Base-by-base conservation (phyloP, 1,140 invertebrate genomes). In the Tetragnatha versicolor region DNA sequence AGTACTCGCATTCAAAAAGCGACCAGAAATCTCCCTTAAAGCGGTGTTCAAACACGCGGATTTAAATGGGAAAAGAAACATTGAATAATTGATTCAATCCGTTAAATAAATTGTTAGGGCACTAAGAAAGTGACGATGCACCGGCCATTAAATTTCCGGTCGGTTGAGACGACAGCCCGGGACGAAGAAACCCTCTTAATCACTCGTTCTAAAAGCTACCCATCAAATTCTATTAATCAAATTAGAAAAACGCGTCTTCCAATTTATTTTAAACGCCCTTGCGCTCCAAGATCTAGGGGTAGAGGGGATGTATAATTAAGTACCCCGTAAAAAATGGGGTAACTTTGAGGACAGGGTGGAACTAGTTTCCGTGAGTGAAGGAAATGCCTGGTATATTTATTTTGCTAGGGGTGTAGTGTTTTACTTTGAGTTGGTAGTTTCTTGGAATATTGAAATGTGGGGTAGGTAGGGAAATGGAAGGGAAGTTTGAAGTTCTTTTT, bases 41-140 rank as follows among this genome's bases (percentile, higher is more conserved):
- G 42, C 42, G 42, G 42, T n/a, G n/a, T n/a, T n/a, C n/a, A n/a
- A n/a, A 45, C 10, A 45, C 10, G 10, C 42, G 10, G 10, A 12
- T 45, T n/a, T n/a, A n/a, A 12, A 12, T 45, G 42, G 10, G 10
- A 45, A 12, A 39, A 12, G 22, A 22, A 63, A 39, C 25, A 2
- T 39, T 37, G 4, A 63, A 22, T 3, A 63, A 25, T 22, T 63
- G 27, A 58, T 63, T 37, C 37, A 63, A 22, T 42, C 27, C 60
- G 7, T 63, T 42, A 63, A 63, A 37, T 42, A 39, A 63, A 63
- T 63, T 9, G 37, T 63, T 42, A 22, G 60, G 17, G 20, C 22
- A 17, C 25, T 10, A 20, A 37, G 22, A 61, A 2, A 29, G 9
- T 61, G 22, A 22, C 25, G 2, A 2, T 61, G 6, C n/a, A 22